Base-by-base conservation (phyloP, 2,888 invertebrate species). In the Eudemis profundana region DNA sequence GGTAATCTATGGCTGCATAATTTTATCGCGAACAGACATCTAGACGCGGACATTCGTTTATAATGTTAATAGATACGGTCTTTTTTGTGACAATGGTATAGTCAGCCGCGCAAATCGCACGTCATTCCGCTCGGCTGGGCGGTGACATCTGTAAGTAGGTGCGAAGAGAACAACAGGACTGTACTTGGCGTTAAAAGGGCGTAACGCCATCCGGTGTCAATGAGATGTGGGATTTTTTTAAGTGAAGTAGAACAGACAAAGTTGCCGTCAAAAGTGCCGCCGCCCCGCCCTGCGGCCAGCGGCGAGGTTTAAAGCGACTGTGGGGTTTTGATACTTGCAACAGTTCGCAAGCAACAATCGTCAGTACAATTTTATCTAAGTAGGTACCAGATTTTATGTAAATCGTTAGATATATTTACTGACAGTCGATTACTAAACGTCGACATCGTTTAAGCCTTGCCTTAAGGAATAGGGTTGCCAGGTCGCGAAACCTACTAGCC, bases 211-310 rank as follows among this genome's bases (percentile, higher is more conserved):
- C 7, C 8, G 1, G 8, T 8, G 0, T 33, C 1, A 33, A 10
- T 7, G 7, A 8, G 2, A 33, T 33, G 10, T 33, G 10, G 0
- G 33, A 8, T 33, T 33, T 33, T 33, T 33, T 33, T 33, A 33
- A 33, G n/a, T 10, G 10, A 33, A 10, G 33, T 8, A 8, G 8
- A 77, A 79, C 77, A 80, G 71, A 79, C 74, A n/a, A n/a, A 78
- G 69, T 76, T 68, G 61, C 51, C 54, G 53, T 66, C 69, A 73
- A 75, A 75, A 65, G 67, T 50, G 70, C 69, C 73, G 69, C 68
- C 69, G 69, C 71, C 72, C 72, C 74, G 69, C 70, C 69, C 15
- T 49, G 51, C 33, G 60, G 44, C 21, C 19, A 5, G 15, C 15
- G 47, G 8, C 17, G 21, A 21, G n/a, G 33, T 10, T 27, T 54